phyloP scores from a whole-genome alignment of 2,797 vertebrate species.

The Scomberomorus guttatus region DNA sequence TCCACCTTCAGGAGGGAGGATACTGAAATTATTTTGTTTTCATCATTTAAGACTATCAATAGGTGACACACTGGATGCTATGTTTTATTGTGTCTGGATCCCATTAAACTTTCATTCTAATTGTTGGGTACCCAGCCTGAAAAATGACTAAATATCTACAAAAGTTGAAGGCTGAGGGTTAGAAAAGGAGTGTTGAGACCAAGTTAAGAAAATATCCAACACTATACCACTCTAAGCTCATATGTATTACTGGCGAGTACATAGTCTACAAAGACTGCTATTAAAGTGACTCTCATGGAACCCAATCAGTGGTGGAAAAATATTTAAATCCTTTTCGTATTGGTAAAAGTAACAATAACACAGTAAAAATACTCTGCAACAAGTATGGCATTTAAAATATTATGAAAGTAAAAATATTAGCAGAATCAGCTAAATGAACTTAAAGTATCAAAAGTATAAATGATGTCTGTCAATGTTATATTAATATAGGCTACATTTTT shows the following conservation, averaged over 20 bases:
- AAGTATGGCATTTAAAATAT: not conserved
- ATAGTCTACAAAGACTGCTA: too few relatives aligned
- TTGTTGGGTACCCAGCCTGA: not conserved
- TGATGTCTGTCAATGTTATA: not conserved
- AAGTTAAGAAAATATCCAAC: not conserved
- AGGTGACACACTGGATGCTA: not conserved
- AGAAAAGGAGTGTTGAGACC: not conserved
- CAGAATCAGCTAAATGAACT: not conserved
- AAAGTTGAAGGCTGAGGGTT: not conserved
- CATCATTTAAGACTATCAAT: not conserved
- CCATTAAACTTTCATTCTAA: not conserved
- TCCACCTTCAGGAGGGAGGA: conserved; percentile 84
- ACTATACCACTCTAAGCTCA: too few relatives aligned
- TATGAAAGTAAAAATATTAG: not conserved
- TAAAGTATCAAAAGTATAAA: not conserved
- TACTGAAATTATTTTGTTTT: not conserved
- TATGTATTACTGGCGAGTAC: not conserved
- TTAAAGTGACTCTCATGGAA: too few relatives aligned
- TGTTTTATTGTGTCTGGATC: not conserved
- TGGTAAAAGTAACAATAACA: too few relatives aligned
- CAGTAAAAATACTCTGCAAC: too few relatives aligned
- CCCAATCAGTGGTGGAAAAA: too few relatives aligned
- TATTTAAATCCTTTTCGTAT: too few relatives aligned
- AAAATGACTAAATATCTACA: not conserved
- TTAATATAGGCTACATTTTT: not conserved